Evolutionary conservation across 2,113 vertebrate species (phyloP).

Genomic region (Vicugna pacos): DNA sequence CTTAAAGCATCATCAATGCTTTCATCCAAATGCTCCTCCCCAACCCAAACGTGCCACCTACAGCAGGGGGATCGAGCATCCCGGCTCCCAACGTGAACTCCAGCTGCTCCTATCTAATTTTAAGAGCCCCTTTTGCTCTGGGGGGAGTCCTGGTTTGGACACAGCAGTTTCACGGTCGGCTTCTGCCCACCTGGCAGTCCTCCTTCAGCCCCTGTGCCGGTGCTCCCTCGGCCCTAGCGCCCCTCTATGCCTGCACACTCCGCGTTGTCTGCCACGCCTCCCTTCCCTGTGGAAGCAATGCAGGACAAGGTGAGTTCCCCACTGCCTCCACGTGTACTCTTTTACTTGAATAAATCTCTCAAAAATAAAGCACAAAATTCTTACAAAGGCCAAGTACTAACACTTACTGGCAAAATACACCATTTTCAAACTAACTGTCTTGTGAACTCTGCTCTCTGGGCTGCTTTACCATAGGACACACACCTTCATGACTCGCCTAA

Average conservation of each 20-base stretch:
- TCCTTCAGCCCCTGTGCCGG: not conserved
- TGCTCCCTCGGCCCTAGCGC: not conserved
- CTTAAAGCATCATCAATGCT: not conserved
- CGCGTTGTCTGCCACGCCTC: not conserved
- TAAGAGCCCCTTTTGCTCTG: not conserved
- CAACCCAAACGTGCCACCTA: not conserved
- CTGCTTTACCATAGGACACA: not conserved
- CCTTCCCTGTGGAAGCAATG: not conserved
- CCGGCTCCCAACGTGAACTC: not conserved
- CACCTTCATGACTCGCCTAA: not conserved
- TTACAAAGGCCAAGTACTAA: not conserved
- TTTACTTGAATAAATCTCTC: not conserved
- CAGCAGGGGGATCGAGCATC: not conserved
- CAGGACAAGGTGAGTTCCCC: not conserved
- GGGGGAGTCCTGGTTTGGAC: not conserved
- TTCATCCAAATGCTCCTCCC: not conserved
- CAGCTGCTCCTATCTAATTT: not conserved
- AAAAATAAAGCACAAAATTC: not conserved
- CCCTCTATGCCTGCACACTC: not conserved
- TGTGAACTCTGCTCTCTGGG: not conserved
- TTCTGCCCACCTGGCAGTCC: too few relatives aligned
- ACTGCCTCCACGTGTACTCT: not conserved
- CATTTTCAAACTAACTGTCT: not conserved
- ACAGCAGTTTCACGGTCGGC: not conserved
- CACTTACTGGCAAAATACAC: not conserved